Evolutionary conservation across 1,140 invertebrate genomes (phyloP).

Genomic region (Lepidurus couesii): DNA sequence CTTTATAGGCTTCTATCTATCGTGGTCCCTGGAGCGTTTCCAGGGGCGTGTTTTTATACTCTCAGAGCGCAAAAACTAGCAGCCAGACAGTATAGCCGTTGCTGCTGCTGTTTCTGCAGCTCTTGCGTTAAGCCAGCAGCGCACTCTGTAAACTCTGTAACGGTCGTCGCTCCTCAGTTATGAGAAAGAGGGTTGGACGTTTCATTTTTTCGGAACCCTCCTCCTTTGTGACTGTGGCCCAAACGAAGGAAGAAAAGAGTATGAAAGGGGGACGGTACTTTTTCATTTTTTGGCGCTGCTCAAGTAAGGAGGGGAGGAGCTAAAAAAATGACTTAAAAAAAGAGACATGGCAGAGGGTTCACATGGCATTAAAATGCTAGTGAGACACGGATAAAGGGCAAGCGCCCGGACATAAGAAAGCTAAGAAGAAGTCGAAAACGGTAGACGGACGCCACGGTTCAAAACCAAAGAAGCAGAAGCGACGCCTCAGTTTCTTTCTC

Average conservation of each 20-base stretch:
- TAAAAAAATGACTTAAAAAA: background rate
- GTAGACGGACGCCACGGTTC: background rate
- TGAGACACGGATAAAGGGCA: background rate
- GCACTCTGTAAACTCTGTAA: background rate
- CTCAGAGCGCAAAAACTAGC: background rate
- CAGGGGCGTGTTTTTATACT: constrained; percentile 5
- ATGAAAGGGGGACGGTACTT: background rate
- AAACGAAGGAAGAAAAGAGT: background rate
- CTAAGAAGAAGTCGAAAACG: background rate
- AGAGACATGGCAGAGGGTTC: background rate
- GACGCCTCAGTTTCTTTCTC: background rate
- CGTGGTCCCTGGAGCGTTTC: background rate
- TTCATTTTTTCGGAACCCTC: background rate
- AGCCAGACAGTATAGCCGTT: background rate
- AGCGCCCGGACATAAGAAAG: background rate
- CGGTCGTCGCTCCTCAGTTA: constrained; percentile 7
- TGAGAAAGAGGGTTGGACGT: background rate
- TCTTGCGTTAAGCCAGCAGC: background rate
- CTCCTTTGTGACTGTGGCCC: background rate
- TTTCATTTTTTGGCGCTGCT: background rate
- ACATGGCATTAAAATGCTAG: background rate
- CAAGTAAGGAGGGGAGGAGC: background rate
- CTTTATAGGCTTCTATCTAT: background rate
- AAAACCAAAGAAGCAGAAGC: background rate
- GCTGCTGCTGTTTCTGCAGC: background rate